Conservation (phyloP, 2,797 vertebrate species). For the Chelon labrosus region DNA sequence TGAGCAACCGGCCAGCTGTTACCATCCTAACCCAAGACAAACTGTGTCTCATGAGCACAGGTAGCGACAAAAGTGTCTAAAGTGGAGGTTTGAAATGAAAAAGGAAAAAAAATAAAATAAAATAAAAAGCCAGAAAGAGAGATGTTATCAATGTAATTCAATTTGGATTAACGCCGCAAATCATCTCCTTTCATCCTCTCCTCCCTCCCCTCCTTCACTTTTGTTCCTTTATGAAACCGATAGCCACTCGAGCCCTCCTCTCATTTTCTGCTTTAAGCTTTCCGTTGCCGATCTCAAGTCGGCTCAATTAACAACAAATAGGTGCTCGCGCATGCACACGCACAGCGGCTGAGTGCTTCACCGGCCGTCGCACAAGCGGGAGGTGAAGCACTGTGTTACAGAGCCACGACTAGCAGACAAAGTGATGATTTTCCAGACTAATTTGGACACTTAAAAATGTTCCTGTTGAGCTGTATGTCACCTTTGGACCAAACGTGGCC, state of each 20-base stretch:
- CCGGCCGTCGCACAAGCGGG: not conserved
- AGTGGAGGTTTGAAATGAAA: constrained; percentile 59
- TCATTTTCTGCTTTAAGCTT: constrained; percentile 57
- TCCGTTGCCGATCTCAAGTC: constrained; percentile 45
- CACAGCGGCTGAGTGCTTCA: not conserved
- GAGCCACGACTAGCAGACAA: not conserved
- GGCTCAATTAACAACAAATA: constrained; percentile 58
- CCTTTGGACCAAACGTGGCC: not conserved
- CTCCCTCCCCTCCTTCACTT: constrained; percentile 51
- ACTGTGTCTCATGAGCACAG: constrained; percentile 22
- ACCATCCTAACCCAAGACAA: constrained; percentile 23
- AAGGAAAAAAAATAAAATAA: constrained; percentile 29
- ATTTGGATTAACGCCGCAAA: constrained; percentile 75
- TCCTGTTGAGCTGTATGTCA: not conserved
- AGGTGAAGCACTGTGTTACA: not conserved
- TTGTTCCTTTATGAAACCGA: constrained; percentile 66
- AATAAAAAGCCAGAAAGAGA: constrained; percentile 55
- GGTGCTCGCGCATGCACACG: constrained; percentile 9
- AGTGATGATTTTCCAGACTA: not conserved
- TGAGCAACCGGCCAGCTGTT: constrained; percentile 21
- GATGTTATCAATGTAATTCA: constrained; percentile 76
- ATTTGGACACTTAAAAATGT: not conserved
- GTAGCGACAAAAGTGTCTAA: constrained; percentile 6
- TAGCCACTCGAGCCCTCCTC: constrained; percentile 70
- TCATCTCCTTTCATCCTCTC: constrained; percentile 66